Base-by-base conservation (phyloP, 64 coral and sea anemone genomes). In the Catalaphyllia jardinei region DNA sequence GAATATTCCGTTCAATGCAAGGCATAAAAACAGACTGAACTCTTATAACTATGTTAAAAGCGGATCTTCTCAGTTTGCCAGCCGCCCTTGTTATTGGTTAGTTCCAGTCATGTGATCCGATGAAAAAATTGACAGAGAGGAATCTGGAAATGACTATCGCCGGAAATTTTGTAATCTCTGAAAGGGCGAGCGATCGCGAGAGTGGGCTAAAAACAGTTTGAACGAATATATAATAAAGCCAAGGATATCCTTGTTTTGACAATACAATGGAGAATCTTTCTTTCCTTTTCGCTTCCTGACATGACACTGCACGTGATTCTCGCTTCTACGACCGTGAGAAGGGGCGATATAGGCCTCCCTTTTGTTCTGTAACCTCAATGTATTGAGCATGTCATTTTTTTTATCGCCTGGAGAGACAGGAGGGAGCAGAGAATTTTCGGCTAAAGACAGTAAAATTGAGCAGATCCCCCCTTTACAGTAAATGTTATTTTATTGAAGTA, bases 61-160 rank as follows among this genome's bases (percentile, higher is more conserved):
- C 90, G 60, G 65, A 27, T 69, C 22, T 67, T 85, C 76, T 77
- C 86, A 27, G 73, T 31, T 69, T 15, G 31, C 11, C 50, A 20
- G 25, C 30, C 15, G 3, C 31, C 74, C 42, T 77, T 83, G 10
- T 91, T 49, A 92, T 92, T 92, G 90, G 90, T 79, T 33, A 86
- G 76, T 79, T 61, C 55, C n/a, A 29, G 65, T 86, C 90, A 92
- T 79, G 74, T 92, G 90, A 72, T 18, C 39, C 9, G 22, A 14
- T 22, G 62, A 18, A 65, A 67, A 25, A 27, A 69, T 5, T 4
- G 65, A 69, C 22, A 69, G 65, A 69, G 27, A 80, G 57, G 28
- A 61, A 25, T 55, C 54, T 80, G 54, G 29, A 61, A 33, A 62
- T 27, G 65, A 69, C 65, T 25, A 27, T 27, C 25, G 22, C 10